These are phyloP conservation scores for Balaeniceps rex DNA, from an alignment of 2,113 vertebrate genomes.

Conservation along the genomic window DNA sequence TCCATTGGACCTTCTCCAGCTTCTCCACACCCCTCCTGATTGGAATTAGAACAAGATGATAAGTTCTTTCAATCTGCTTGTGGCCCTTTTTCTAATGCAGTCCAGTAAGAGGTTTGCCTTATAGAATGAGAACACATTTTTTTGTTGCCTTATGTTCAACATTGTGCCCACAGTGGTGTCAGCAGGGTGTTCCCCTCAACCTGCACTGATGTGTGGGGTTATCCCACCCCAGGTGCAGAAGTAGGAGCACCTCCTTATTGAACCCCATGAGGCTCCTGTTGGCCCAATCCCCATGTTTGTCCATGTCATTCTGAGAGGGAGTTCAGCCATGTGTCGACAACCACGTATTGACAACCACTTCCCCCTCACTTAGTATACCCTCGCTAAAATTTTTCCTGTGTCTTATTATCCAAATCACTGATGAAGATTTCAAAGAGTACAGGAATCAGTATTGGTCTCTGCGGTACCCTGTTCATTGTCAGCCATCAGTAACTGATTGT, in stretches of 20 bases:
- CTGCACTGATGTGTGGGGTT: not conserved
- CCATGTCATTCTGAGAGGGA: not conserved
- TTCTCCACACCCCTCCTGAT: not conserved
- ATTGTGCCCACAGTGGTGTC: not conserved
- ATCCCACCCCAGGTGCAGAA: not conserved
- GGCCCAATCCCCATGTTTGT: not conserved
- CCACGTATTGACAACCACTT: not conserved
- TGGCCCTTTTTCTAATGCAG: not conserved
- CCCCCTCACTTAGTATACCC: not conserved
- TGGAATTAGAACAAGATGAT: not conserved
- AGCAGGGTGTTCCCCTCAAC: not conserved
- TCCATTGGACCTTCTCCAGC: not conserved
- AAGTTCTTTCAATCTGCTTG: not conserved
- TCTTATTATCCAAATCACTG: not conserved
- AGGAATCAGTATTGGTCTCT: not conserved
- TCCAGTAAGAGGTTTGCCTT: not conserved
- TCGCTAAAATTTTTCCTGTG: not conserved
- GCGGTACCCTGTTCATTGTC: not conserved
- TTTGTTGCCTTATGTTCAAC: not conserved
- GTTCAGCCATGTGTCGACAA: not conserved
- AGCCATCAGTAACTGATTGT: not conserved
- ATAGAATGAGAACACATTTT: not conserved
- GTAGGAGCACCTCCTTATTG: not conserved
- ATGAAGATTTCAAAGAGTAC: not conserved
- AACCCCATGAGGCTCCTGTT: not conserved